Percentiles rank a stretch among this genome's conserved stretches.
Conservation (phyloP, 2,888 invertebrate genomes). For the Sussaba pulchella region DNA sequence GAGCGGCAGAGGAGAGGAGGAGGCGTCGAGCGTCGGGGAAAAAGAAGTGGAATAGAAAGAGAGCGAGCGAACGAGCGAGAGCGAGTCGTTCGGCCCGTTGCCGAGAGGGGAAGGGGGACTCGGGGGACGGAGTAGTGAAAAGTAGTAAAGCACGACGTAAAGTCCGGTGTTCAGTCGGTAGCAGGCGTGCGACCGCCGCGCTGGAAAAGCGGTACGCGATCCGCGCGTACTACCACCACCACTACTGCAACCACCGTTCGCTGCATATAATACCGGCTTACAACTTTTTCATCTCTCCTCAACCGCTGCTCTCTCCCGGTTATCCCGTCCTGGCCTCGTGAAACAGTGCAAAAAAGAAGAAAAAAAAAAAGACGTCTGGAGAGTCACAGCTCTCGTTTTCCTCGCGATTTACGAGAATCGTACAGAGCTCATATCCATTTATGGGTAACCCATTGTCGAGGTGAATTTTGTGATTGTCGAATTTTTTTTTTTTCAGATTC, state of each 20-base stretch:
- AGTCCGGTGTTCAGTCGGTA: conserved; percentile 68
- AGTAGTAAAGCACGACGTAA: conserved; percentile 72
- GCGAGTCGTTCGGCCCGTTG: conserved; percentile 48
- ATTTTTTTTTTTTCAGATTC: not conserved
- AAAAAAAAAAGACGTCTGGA: conserved; percentile 25
- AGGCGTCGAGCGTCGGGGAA: not conserved
- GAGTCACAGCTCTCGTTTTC: conserved; percentile 45
- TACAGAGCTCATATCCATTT: not conserved
- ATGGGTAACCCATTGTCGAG: not conserved
- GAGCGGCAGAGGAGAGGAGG: conserved; percentile 9
- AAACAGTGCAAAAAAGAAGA: no score
- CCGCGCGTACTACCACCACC: conserved; percentile 42
- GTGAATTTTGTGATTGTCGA: not conserved
- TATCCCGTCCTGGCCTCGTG: conserved; percentile 3
- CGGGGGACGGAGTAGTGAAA: conserved; percentile 70
- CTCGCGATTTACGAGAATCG: conserved; percentile 52
- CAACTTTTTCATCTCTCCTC: conserved; percentile 40
- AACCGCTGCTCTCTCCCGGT: not conserved
- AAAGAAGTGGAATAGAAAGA: no score
- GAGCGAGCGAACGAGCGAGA: conserved; percentile 47
- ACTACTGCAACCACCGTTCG: conserved; percentile 21
- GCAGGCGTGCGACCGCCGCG: conserved; percentile 64
- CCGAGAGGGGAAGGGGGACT: conserved; percentile 57
- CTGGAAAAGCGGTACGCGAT: conserved; percentile 59
- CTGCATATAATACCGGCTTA: conserved; percentile 30